phyloP scores from a whole-genome alignment of 2,888 invertebrate genomes.

The Synanthedon myopaeformis region DNA sequence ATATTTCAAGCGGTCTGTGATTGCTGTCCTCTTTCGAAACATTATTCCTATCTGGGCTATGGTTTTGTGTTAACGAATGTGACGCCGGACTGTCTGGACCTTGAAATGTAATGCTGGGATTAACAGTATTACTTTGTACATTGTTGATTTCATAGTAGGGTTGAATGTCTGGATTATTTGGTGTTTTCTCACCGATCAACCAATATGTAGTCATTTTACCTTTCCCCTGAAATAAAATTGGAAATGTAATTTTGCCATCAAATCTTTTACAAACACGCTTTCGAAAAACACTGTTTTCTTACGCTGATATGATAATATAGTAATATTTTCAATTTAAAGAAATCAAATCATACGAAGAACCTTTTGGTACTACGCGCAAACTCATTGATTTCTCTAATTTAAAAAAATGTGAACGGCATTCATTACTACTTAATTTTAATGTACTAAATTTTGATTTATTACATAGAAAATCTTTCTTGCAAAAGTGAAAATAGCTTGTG shows the following conservation, averaged over 20 bases:
- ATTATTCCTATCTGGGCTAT: constrained; percentile 42
- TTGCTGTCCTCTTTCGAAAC: constrained; percentile 28
- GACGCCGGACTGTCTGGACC: constrained; percentile 62
- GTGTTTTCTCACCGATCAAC: constrained; percentile 79
- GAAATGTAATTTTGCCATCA: no score
- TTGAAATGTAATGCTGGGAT: constrained; percentile 60
- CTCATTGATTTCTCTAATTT: no score
- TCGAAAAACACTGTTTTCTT: not conserved
- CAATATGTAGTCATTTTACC: constrained; percentile 91
- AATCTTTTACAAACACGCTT: not conserved
- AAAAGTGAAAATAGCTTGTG: no score
- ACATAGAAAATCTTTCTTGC: no score
- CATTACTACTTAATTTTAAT: no score
- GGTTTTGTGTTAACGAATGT: constrained; percentile 48
- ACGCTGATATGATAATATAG: not conserved
- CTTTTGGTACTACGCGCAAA: no score
- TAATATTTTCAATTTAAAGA: not conserved
- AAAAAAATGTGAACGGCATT: no score
- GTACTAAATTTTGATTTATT: no score
- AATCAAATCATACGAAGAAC: no score
- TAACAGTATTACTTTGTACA: constrained; percentile 22
- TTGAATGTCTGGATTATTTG: constrained; percentile 15
- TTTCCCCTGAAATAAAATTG: constrained; percentile 76
- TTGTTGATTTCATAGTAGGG: constrained; percentile 23
- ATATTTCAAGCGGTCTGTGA: constrained; percentile 31